phyloP scores from a whole-genome alignment of 2,888 invertebrate species.

The Hedychridium roseum region DNA sequence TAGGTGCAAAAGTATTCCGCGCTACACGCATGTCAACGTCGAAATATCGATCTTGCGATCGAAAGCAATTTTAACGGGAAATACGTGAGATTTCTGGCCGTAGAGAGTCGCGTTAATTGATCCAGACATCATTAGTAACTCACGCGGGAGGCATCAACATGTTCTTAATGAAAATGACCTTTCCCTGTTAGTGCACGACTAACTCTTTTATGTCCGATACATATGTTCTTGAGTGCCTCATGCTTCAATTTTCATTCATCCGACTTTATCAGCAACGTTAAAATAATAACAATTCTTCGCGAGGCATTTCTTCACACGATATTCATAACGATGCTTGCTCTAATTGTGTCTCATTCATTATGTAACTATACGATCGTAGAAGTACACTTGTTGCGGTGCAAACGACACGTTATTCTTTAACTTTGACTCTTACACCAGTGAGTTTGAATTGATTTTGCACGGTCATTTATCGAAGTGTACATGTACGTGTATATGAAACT shows the following conservation, averaged over 20 bases:
- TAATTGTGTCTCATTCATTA: too few relatives aligned
- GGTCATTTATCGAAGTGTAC: conserved; percentile 16
- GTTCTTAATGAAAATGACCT: conserved; percentile 46
- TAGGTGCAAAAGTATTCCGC: too few relatives aligned
- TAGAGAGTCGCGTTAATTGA: too few relatives aligned
- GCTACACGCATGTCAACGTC: too few relatives aligned
- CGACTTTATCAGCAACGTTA: conserved; percentile 16
- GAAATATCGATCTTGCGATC: too few relatives aligned
- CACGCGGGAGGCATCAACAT: conserved; percentile 33
- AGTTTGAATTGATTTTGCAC: conserved; percentile 26
- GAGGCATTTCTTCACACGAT: conserved; percentile 5
- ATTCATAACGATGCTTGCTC: conserved; percentile 3
- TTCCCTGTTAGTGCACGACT: conserved; percentile 34
- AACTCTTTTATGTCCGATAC: conserved; percentile 30
- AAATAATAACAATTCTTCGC: conserved; percentile 6
- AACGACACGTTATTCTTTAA: conserved; percentile 32
- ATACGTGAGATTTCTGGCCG: too few relatives aligned
- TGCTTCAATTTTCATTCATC: conserved; percentile 31
- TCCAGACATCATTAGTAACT: conserved; percentile 3
- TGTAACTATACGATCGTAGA: conserved; percentile 11
- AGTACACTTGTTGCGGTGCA: conserved; percentile 1
- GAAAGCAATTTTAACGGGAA: too few relatives aligned
- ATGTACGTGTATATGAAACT: conserved; percentile 12
- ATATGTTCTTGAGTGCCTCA: conserved; percentile 22
- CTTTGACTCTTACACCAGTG: conserved; percentile 41